These are phyloP conservation scores for Acipenser ruthenus DNA, from an alignment of 2,797 vertebrate genomes.

Conservation along the genomic window DNA sequence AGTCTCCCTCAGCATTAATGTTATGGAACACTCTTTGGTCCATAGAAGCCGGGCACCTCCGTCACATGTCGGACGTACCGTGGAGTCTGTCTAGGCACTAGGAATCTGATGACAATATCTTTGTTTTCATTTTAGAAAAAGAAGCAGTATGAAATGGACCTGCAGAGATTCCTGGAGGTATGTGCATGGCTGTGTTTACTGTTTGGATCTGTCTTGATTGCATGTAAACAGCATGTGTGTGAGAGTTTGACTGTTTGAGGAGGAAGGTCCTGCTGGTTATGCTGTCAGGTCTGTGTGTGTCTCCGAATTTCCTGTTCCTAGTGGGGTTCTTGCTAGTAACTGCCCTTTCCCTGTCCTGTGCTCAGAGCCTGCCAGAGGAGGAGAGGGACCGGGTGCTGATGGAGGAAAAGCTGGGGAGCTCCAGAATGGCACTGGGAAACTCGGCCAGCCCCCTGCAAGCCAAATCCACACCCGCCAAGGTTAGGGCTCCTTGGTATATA, in stretches of 20 bases:
- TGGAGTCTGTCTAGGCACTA: no score
- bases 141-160: slow-evolving; percentile 67
- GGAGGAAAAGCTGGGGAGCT: slow-evolving; percentile 61
- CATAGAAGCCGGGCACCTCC: no score
- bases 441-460: slow-evolving; percentile 45
- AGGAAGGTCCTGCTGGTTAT: background rate
- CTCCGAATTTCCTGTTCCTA: background rate
- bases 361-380: slow-evolving; percentile 63
- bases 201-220: background rate
- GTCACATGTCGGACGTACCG: no score
- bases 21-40: no score
- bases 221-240: background rate
- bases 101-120: background rate
- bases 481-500: slow-evolving; percentile 19
- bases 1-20: no score
- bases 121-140: slow-evolving; percentile 53
- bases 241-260: background rate
- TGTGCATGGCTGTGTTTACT: slow-evolving; percentile 3
- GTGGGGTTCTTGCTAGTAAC: background rate
- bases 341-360: background rate
- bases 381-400: slow-evolving; percentile 58
- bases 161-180: slow-evolving; percentile 68
- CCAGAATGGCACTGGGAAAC: slow-evolving; percentile 29
- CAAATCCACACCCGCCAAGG: slow-evolving; percentile 53
- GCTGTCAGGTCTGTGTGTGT: background rate